Evolutionary conservation across 1,140 invertebrate species (phyloP), one percentile per base, ranked within the genome.

Genomic region (Bombus terrestris): DNA sequence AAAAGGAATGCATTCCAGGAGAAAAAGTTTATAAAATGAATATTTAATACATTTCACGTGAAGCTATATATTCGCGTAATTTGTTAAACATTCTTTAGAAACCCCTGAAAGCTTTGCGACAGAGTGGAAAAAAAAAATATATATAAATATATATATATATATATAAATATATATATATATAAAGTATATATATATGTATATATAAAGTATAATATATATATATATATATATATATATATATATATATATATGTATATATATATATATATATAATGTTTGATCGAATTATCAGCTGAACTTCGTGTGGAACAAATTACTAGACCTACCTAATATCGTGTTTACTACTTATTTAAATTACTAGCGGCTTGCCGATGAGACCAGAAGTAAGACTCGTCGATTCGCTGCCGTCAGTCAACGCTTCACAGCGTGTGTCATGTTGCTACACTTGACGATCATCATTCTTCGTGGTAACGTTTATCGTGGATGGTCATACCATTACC

Each of bases 401-500:
- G 73, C 78, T 82, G 81, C 39, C 75, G 66, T 84, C 83, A 83
- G 75, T 77, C 83, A 77, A 89, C 79, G 86, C 82, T 72, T 91
- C 83, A 76, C 85, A 83, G 73, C 88, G 85, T 72, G 75, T 89
- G 69, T 87, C 79, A 79, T 78, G 85, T 81, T 81, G 73, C 59
- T 87, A 78, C 41, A 72, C 41, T 76, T 64, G 84, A 84, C 79
- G 71, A 88, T 86, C 69, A 76, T 83, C 59, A 25, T 64, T 64
- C 82, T 35, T 85, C 47, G 59, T 69, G 79, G 78, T 47, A 71
- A 88, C 53, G 72, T 62, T 66, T 47, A 75, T 66, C 35, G 77
- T 83, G 71, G 80, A 88, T 75, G 89, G 81, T 95, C 93, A 95
- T 94, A 95, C 95, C 95, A 95, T 95, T 87, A 95, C 95, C 94